These are phyloP conservation scores for Bos javanicus DNA, from an alignment of 2,113 vertebrate genomes.

Conservation along the genomic window DNA sequence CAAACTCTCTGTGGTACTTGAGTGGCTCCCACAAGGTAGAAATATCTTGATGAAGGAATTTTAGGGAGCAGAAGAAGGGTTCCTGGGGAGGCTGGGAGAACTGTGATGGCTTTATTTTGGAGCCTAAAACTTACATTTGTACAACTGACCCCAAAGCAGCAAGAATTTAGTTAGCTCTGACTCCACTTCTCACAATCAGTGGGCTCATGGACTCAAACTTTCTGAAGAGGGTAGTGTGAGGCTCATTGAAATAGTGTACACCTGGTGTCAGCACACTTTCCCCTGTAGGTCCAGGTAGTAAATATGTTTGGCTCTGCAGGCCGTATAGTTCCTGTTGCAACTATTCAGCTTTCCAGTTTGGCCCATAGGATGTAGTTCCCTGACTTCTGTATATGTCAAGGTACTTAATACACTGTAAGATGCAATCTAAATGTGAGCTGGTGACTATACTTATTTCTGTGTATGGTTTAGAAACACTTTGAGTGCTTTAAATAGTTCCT, in stretches of 20 bases:
- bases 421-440: neutral
- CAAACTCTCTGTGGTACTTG: neutral
- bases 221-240: neutral
- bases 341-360: neutral
- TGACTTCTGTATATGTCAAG: neutral
- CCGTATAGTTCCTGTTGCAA: neutral
- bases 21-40: neutral
- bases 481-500: neutral
- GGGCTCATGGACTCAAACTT: neutral
- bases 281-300: no score
- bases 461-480: neutral
- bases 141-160: neutral
- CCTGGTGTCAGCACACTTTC: neutral
- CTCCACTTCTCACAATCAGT: neutral
- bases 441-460: neutral
- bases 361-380: neutral
- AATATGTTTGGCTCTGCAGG: neutral
- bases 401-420: neutral
- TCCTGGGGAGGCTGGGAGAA: neutral
- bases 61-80: neutral
- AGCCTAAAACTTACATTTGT: neutral
- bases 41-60: neutral
- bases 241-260: neutral
- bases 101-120: neutral
- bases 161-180: neutral